Evolutionary conservation across 2,888 invertebrate genomes (phyloP).

Genomic region (Alloscopus bannaensis): DNA sequence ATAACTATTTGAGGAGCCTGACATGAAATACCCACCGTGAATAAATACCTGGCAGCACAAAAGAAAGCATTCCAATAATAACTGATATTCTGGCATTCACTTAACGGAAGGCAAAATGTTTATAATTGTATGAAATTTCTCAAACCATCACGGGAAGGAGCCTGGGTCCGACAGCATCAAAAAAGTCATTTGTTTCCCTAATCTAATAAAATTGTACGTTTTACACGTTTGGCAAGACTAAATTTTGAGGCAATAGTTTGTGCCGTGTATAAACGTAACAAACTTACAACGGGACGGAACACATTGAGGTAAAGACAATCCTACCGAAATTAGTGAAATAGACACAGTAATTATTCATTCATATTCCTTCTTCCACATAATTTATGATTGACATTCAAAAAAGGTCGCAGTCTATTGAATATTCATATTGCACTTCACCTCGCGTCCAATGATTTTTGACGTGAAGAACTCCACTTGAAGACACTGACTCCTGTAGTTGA

Average conservation of each 20-base stretch:
- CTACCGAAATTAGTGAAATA: no score
- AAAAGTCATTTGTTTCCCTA: slow-evolving; percentile 50
- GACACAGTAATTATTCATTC: no score
- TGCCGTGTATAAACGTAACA: background rate
- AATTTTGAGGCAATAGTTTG: background rate
- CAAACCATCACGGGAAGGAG: slow-evolving; percentile 61
- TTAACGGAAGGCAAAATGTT: no score
- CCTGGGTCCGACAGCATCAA: slow-evolving; percentile 42
- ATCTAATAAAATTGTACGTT: slow-evolving; percentile 23
- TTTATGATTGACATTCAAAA: no score
- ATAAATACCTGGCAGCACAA: slow-evolving; percentile 53
- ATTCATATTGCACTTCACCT: no score
- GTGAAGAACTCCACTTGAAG: slow-evolving; percentile 63
- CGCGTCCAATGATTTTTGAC: slow-evolving; percentile 57
- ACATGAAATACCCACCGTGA: slow-evolving; percentile 67
- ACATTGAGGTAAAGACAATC: slow-evolving; percentile 67
- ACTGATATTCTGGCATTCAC: no score
- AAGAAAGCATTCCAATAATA: no score
- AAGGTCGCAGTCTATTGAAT: no score
- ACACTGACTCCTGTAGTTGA: slow-evolving; percentile 41
- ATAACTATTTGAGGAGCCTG: slow-evolving; percentile 56
- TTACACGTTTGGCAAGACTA: background rate
- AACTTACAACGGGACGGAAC: slow-evolving; percentile 61
- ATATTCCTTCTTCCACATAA: no score
- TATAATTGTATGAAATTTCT: background rate